These are phyloP conservation scores for Formica aserva DNA, from an alignment of 2,888 invertebrate genomes.

Conservation along the genomic window DNA sequence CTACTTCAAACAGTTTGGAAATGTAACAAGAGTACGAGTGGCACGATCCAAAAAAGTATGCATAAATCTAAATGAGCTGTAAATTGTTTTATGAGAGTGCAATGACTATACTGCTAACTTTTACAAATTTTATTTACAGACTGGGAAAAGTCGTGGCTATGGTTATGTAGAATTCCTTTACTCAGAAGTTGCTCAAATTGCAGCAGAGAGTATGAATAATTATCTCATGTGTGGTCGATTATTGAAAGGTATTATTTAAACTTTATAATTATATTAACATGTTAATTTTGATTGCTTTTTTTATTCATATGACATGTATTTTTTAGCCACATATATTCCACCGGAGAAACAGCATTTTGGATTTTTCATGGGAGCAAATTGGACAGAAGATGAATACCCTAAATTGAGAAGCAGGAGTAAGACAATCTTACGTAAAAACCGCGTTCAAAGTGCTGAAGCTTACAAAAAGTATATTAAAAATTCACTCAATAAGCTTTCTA, in stretches of 20 bases:
- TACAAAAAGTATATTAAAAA: conserved; percentile 85
- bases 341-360: conserved; percentile 89
- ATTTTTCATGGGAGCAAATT: conserved; percentile 87
- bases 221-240: conserved; percentile 98
- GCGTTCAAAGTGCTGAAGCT: conserved; percentile 84
- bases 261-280: not conserved
- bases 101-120: not conserved
- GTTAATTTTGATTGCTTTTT: not conserved
- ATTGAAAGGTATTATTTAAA: conserved; percentile 90
- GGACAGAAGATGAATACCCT: conserved; percentile 87
- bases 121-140: conserved; percentile 84
- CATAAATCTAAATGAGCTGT: not conserved
- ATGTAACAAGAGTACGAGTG: conserved; percentile 92
- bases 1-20: conserved; percentile 97
- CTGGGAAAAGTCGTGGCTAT: conserved; percentile 94
- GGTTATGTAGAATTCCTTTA: conserved; percentile 96
- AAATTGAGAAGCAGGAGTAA: conserved; percentile 84
- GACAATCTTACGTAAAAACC: conserved; percentile 84
- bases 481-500: conserved; percentile 83
- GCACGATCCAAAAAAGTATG: conserved; percentile 91
- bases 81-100: conserved; percentile 13
- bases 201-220: conserved; percentile 98
- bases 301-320: not conserved
- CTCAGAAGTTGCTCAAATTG: conserved; percentile 95
- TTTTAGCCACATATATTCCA: conserved; percentile 90